These are phyloP conservation scores for Dromas ardeola DNA, from an alignment of 2,113 vertebrate species.

Conservation along the genomic window DNA sequence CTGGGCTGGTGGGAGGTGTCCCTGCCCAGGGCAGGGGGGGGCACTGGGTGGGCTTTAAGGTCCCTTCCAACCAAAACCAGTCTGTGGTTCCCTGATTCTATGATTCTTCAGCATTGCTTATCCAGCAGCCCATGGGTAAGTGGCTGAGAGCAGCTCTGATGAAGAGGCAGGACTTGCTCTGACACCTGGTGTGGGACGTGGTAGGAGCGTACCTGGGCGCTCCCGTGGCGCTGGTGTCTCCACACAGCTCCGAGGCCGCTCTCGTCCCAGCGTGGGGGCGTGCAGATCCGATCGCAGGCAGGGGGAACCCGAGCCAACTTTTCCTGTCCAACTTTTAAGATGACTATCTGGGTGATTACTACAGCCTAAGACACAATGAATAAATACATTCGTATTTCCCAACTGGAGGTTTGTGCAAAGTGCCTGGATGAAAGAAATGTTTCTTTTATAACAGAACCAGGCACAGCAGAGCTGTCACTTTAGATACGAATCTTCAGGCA, in stretches of 20 bases:
- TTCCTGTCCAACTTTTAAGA: slow-evolving; percentile 34
- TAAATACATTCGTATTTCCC: slow-evolving; percentile 40
- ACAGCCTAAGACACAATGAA: slow-evolving; percentile 13
- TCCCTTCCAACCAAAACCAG: neutral
- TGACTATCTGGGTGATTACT: slow-evolving; percentile 28
- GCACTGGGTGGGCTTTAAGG: neutral
- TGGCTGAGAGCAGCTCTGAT: neutral
- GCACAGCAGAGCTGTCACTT: slow-evolving; percentile 26
- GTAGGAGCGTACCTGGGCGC: neutral
- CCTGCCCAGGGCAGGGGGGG: neutral
- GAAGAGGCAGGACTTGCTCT: neutral
- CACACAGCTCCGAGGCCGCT: neutral
- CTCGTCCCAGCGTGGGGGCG: neutral
- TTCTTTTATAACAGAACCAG: slow-evolving; percentile 49
- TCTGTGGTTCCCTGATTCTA: neutral
- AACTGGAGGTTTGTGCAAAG: slow-evolving; percentile 31
- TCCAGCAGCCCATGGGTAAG: neutral
- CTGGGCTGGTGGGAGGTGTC: neutral
- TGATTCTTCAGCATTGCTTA: neutral
- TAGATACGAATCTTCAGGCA: neutral
- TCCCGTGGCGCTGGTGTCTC: neutral
- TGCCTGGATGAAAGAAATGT: slow-evolving; percentile 48
- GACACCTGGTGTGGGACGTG: neutral
- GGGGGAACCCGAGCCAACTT: neutral
- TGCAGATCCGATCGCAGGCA: neutral